Conservation (phyloP, 2,113 vertebrate species). For the Stomatorhinus ivindoensis region DNA sequence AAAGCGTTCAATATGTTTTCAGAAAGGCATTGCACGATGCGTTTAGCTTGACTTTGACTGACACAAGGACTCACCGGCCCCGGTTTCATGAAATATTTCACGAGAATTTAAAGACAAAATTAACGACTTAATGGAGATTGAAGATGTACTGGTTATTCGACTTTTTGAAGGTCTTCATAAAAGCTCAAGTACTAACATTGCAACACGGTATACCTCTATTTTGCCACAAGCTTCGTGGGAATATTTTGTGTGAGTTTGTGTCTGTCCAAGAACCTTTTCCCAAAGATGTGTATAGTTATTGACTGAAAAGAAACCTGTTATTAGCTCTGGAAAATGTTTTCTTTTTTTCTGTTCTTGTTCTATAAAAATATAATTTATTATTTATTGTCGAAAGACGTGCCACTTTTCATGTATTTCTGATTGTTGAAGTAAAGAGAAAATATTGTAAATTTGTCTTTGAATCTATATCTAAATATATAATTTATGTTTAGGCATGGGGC, state of each 20-base stretch:
- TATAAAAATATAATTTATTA: conserved; percentile 92
- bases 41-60: not conserved
- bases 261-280: conserved; percentile 74
- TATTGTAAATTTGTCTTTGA: conserved; percentile 68
- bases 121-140: conserved; percentile 51
- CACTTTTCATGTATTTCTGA: conserved; percentile 93
- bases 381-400: conserved; percentile 96
- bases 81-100: conserved; percentile 63
- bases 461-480: conserved; percentile 48
- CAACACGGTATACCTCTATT: conserved; percentile 99
- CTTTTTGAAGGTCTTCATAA: conserved; percentile 61
- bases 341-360: conserved; percentile 83
- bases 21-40: conserved; percentile 50
- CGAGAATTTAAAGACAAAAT: conserved; percentile 55
- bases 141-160: conserved; percentile 46
- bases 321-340: conserved; percentile 46
- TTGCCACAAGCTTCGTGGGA: conserved; percentile 84
- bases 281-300: conserved; percentile 95
- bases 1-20: conserved; percentile 33
- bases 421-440: conserved; percentile 84
- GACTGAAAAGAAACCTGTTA: conserved; percentile 63
- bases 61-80: conserved; percentile 42
- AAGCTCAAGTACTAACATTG: conserved; percentile 79
- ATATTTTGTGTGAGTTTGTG: conserved; percentile 80
- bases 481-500: conserved; percentile 59